Evolutionary conservation across 1,140 invertebrate genomes (phyloP), one percentile per base, ranked within the genome.

Genomic region (Lepeophtheirus salmonis): DNA sequence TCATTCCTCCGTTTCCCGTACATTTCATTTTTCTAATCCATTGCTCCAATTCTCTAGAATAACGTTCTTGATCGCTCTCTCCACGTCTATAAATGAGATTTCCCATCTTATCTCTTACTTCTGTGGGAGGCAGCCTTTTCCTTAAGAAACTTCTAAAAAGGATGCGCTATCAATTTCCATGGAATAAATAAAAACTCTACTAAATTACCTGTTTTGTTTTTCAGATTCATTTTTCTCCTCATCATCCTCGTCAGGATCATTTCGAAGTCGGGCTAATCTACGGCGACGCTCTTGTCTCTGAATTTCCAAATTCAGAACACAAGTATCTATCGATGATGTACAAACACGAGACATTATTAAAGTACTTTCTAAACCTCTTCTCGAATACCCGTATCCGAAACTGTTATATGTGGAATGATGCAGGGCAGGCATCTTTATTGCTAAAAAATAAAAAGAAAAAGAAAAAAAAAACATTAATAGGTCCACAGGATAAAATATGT

Each of bases 11-110:
- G 23, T 18, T 21, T 26, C 59, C 59, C 2, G 49, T 16, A 17
- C 22, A 53, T 25, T 61, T 61, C 59, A 61, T 61, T 25, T 61
- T 61, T 24, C 25, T 53, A 2, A 61, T n/a, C 59, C 59, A 61
- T 50, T 61, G 58, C 10, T 60, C 58, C 48, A 60, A 24, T 50
- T 60, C 58, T 21, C 50, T 4, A 25, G 54, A n/a, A 25, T 56
- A 56, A 14, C 22, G 12, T 41, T 10, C 30, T 10, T 56, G n/a
- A 13, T 21, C 18, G 21, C 23, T 56, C 17, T 56, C 22, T 14
- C 22, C 17, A 6, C 50, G 50, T 21, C 20, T 12, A 20, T 54
- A 54, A 14, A 54, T 21, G 16, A 17, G 20, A 20, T 54, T 54
- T n/a, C 52, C 52, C 17, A 54, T 18, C 10, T 24, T 20, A 20